phyloP scores from a whole-genome alignment of 2,888 invertebrate species.

The Arctia plantaginis region DNA sequence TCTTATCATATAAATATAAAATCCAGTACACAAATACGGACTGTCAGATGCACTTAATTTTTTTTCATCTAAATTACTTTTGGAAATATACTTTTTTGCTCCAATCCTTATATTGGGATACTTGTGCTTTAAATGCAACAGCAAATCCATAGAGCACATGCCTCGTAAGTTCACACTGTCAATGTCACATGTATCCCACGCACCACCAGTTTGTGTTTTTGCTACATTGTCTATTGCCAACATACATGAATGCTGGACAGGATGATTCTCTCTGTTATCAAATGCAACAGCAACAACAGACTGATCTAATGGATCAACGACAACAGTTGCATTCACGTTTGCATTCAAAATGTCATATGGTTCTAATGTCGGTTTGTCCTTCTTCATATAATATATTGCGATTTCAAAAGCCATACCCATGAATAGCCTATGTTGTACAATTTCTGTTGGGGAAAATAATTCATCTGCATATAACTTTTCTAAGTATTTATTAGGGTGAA shows the following conservation, averaged over 20 bases:
- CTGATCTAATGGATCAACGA: constrained; percentile 90
- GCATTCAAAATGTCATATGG: constrained; percentile 42
- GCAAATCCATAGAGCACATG: constrained; percentile 70
- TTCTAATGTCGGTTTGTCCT: constrained; percentile 23
- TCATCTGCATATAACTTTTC: constrained; percentile 88
- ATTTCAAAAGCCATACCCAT: constrained; percentile 87
- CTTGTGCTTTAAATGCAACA: constrained; percentile 67
- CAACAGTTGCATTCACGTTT: constrained; percentile 78
- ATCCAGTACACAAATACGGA: constrained; percentile 95
- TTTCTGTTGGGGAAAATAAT: constrained; percentile 86
- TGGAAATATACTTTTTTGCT: constrained; percentile 71
- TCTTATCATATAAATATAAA: constrained; percentile 92
- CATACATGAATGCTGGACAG: constrained; percentile 94
- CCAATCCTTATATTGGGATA: constrained; percentile 78
- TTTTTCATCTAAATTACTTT: constrained; percentile 57
- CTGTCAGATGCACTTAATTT: constrained; percentile 66
- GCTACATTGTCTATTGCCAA: constrained; percentile 95
- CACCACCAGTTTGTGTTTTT: constrained; percentile 92
- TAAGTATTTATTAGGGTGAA: constrained; percentile 92
- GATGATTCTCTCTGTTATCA: constrained; percentile 87
- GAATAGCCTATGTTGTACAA: constrained; percentile 84
- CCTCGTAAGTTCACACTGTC: constrained; percentile 61
- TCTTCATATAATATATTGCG: constrained; percentile 67
- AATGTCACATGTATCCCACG: constrained; percentile 76
- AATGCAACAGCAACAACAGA: constrained; percentile 89